Percentiles rank a stretch among this genome's conserved stretches.
Evolutionary conservation across 2,797 vertebrate species (phyloP).

Genomic region (Pristis pectinata): DNA sequence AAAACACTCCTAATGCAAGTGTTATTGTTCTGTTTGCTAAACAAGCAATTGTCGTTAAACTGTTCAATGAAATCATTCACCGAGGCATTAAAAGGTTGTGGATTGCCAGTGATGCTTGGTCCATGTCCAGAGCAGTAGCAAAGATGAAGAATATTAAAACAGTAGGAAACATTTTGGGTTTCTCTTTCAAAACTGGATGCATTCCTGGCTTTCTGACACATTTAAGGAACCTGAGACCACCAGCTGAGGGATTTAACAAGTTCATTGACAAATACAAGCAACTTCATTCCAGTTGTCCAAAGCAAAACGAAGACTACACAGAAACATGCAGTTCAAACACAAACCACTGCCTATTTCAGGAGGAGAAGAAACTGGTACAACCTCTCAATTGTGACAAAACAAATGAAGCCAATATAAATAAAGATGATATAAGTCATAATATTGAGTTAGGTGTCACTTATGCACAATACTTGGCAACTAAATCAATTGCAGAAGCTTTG

Average conservation of each 20-base stretch:
- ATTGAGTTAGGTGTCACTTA: constrained; percentile 43
- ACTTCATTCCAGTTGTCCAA: constrained; percentile 50
- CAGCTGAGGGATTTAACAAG: constrained; percentile 49
- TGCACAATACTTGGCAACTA: constrained; percentile 46
- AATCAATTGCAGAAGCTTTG: constrained; percentile 48
- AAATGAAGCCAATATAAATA: constrained; percentile 50
- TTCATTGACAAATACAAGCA: constrained; percentile 57
- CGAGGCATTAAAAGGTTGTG: constrained; percentile 52
- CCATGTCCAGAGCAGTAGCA: constrained; percentile 44
- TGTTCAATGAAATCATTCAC: constrained; percentile 53
- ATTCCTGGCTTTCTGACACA: constrained; percentile 52
- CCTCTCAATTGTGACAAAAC: constrained; percentile 41
- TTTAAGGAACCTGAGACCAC: constrained; percentile 47
- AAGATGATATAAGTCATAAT: constrained; percentile 47
- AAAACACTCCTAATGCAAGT: constrained; percentile 44
- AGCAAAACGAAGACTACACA: constrained; percentile 41
- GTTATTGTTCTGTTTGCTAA: constrained; percentile 56
- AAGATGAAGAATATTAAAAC: constrained; percentile 50
- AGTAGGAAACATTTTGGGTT: constrained; percentile 57
- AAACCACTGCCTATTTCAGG: constrained; percentile 42
- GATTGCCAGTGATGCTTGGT: constrained; percentile 58
- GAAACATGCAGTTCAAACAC: constrained; percentile 42
- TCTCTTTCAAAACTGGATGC: constrained; percentile 48
- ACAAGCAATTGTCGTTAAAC: constrained; percentile 45
- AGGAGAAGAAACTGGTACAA: constrained; percentile 43